Evolutionary conservation across 92 coral and sea anemone genomes (phyloP), one percentile per base, ranked within the genome.

Genomic region (Plumapathes pennacea): DNA sequence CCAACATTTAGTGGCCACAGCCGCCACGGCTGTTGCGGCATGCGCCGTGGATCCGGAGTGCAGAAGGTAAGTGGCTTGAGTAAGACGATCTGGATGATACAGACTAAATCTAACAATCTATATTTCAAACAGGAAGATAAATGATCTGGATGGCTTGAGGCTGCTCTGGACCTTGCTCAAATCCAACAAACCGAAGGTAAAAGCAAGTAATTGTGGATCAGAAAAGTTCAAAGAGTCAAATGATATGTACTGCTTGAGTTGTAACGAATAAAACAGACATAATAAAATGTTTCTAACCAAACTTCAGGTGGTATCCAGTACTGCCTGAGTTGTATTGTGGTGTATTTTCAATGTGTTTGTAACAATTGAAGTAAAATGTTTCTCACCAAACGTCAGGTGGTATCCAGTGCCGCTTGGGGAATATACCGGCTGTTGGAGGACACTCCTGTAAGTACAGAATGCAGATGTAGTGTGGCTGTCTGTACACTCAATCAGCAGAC

Each of bases 401-500:
- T 85, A 4, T 65, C 81, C n/a, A 80, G 72, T 19, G 87, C 96
- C 9, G 90, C 97, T 0, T 91, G 97, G 97, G 97, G 82, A 0
- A 68, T 91, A 24, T 86, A 77, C 39, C 76, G 80, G 25, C 77
- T 91, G 43, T 83, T 85, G 74, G 83, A 87, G 12, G 86, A 88
- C 57, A 68, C 87, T 5, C 89, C 95, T 49, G 97, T 91, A 67
- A 62, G 81, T 28, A 20, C n/a, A n/a, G n/a, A n/a, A n/a, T n/a
- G n/a, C n/a, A n/a, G n/a, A n/a, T n/a, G n/a, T n/a, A n/a, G n/a
- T n/a, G n/a, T n/a, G n/a, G n/a, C n/a, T n/a, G n/a, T n/a, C n/a
- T n/a, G n/a, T n/a, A n/a, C n/a, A n/a, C n/a, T n/a, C n/a, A n/a
- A n/a, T n/a, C n/a, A n/a, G n/a, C n/a, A n/a, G n/a, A n/a, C n/a